Evolutionary conservation across 2,113 vertebrate species (phyloP).

Genomic region (Neogale vison): DNA sequence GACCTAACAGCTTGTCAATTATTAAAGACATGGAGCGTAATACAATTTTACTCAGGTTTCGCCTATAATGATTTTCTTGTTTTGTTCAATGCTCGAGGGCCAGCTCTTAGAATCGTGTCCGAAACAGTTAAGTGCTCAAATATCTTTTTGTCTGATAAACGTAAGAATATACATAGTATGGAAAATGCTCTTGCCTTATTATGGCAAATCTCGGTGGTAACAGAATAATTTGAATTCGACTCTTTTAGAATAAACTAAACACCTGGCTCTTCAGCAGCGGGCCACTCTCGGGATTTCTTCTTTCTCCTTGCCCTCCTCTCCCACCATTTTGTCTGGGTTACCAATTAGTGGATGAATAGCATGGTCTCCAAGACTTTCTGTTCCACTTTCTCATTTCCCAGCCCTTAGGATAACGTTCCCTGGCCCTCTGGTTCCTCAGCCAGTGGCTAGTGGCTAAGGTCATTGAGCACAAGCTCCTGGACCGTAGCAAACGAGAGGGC

Average conservation of each 20-base stretch:
- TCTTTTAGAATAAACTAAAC: not conserved
- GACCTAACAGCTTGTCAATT: not conserved
- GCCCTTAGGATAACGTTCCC: not conserved
- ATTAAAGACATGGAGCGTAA: not conserved
- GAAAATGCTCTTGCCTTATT: not conserved
- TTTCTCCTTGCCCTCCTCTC: not conserved
- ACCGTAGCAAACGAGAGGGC: not conserved
- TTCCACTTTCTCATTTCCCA: not conserved
- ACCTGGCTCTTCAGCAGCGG: not conserved
- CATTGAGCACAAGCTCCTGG: not conserved
- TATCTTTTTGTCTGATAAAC: conserved; percentile 11
- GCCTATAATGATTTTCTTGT: not conserved
- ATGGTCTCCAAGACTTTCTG: not conserved
- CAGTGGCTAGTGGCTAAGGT: not conserved
- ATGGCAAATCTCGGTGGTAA: not conserved
- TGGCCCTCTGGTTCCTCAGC: not conserved
- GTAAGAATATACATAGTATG: no score
- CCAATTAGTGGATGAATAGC: not conserved
- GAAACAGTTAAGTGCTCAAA: not conserved
- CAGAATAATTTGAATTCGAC: not conserved
- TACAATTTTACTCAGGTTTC: not conserved
- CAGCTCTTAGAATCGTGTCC: not conserved
- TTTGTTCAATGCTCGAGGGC: not conserved
- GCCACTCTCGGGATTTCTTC: not conserved
- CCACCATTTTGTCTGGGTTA: conserved; percentile 53